Base-by-base conservation (phyloP, 2,888 invertebrate genomes). In the Caenorhabditis sinica region DNA sequence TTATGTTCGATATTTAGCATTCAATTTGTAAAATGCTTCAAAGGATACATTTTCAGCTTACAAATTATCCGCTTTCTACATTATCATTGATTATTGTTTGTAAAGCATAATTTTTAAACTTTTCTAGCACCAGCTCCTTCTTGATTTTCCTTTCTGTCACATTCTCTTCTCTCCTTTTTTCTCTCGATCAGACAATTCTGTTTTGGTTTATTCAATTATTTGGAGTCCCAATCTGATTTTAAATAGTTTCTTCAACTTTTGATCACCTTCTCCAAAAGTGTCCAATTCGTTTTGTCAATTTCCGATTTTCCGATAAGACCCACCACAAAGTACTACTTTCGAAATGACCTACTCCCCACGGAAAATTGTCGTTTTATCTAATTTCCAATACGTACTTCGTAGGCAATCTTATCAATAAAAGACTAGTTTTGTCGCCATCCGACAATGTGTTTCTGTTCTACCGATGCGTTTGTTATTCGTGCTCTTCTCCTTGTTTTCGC, bases 351-450 rank as follows among this genome's bases (percentile, higher is more conserved):
- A 43, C 15, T 45, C 9, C 17, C 28, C 4, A n/a, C 60, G n/a
- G 1, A 51, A 51, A 49, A 20, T 20, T 23, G 60, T 25, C 23
- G 56, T 30, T 56, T 66, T 66, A 51, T 49, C 36, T 25, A 6
- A 30, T 56, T 65, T 15, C 61, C n/a, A 60, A 60, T 20, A 11
- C 33, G 66, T 81, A 66, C 66, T 61, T 66, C 56, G 63, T 76
- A 76, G 65, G 43, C 33, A n/a, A 30, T 33, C 23, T 45, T 68
- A 56, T 53, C 56, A 60, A 56, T 75, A 61, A 58, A 65, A 65
- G 40, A 40, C 25, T 23, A 28, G 25, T 30, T 23, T 45, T 13
- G 65, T 45, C 28, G 25, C 17, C 15, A 23, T 40, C 9, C 49
- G 4, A 56, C 20, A 56, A 13, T 15, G 28, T 25, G 28, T 43